Percentiles rank a stretch among this genome's conserved stretches.
These are phyloP conservation scores for Macrosteles quadrilineatus DNA, from an alignment of 1,140 invertebrate genomes.

Conservation along the genomic window DNA sequence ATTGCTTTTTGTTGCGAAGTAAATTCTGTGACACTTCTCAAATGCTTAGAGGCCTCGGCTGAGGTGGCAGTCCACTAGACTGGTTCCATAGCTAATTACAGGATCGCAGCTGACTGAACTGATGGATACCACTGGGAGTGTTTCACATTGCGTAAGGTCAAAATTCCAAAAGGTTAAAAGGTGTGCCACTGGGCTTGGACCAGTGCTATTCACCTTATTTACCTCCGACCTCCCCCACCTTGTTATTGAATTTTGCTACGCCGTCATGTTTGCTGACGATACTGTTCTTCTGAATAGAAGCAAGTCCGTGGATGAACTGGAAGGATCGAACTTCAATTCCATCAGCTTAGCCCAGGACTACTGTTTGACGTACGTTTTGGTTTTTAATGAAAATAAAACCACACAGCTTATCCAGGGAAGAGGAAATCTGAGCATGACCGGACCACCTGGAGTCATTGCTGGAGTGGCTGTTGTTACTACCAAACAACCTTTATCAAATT, in stretches of 20 bases:
- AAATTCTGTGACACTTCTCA: too few species aligned
- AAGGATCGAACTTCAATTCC: neutral
- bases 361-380: neutral
- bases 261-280: neutral
- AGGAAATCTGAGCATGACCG: neutral
- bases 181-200: neutral
- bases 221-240: too few species aligned
- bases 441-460: neutral
- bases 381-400: neutral
- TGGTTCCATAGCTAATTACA: too few species aligned
- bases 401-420: neutral
- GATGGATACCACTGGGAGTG: too few species aligned
- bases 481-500: too few species aligned
- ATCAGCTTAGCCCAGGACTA: too few species aligned
- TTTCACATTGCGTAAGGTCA: too few species aligned
- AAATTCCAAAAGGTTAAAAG: neutral
- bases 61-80: too few species aligned
- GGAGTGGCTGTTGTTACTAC: too few species aligned
- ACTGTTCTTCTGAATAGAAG: neutral
- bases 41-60: too few species aligned
- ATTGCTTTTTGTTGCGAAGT: too few species aligned
- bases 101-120: too few species aligned
- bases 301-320: neutral
- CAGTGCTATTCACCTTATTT: neutral
- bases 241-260: neutral